phyloP scores from a whole-genome alignment of 2,888 invertebrate species.

The Drosophila prostipennis region DNA sequence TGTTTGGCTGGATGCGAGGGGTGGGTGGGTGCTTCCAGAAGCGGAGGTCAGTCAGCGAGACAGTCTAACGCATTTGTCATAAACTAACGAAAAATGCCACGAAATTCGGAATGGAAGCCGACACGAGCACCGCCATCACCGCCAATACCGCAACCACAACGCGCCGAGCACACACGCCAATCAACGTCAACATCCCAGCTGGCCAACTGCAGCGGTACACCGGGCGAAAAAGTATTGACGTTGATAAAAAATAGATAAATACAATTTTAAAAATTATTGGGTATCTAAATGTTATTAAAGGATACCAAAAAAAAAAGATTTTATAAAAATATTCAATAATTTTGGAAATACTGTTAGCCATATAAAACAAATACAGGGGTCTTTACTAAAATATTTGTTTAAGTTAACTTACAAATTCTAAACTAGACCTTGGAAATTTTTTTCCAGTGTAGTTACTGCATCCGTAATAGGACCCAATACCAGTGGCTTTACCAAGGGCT shows the following conservation, averaged over 20 bases:
- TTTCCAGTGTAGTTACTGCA: neutral
- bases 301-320: too few species aligned
- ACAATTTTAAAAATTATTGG: too few species aligned
- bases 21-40: neutral
- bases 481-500: slow-evolving; percentile 33
- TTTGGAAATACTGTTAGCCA: too few species aligned
- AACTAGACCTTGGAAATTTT: neutral
- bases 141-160: slow-evolving; percentile 63
- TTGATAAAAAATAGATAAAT: too few species aligned
- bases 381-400: too few species aligned
- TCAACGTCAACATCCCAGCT: slow-evolving; percentile 59
- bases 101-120: slow-evolving; percentile 30
- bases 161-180: slow-evolving; percentile 66
- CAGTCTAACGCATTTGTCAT: slow-evolving; percentile 70
- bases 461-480: slow-evolving; percentile 41
- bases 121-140: slow-evolving; percentile 27
- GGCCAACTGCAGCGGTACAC: slow-evolving; percentile 34
- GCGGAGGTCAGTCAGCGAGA: slow-evolving; percentile 2
- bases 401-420: too few species aligned
- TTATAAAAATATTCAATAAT: too few species aligned
- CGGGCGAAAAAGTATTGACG: neutral
- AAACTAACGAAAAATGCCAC: slow-evolving; percentile 58
- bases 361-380: too few species aligned
- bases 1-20: neutral
- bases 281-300: too few species aligned